phyloP scores from a whole-genome alignment of 2,888 invertebrate species.

The Rhamphomyia laevipes region DNA sequence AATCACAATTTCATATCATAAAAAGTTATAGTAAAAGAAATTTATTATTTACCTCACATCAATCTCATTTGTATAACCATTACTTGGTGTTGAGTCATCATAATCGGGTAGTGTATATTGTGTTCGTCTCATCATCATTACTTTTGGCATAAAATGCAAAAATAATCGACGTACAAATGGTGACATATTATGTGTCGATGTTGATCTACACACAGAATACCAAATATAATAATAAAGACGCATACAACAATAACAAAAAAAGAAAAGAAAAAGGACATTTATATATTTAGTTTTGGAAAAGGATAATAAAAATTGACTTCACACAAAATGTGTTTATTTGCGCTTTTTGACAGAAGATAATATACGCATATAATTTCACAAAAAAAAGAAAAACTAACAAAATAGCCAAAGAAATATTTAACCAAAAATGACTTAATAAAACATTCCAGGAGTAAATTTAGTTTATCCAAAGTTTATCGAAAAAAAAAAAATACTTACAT shows the following conservation, averaged over 20 bases:
- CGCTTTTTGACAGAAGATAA: too few relatives aligned
- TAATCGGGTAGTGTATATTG: slow-evolving; percentile 76
- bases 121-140: slow-evolving; percentile 83
- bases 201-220: slow-evolving; percentile 48
- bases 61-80: slow-evolving; percentile 70
- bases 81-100: slow-evolving; percentile 66
- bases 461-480: too few relatives aligned
- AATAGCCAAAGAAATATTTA: too few relatives aligned
- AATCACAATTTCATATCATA: too few relatives aligned
- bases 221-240: slow-evolving; percentile 13
- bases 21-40: neutral
- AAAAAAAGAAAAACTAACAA: too few relatives aligned
- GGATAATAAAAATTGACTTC: too few relatives aligned
- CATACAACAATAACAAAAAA: neutral
- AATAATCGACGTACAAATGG: slow-evolving; percentile 80
- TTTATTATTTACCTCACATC: slow-evolving; percentile 55
- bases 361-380: too few relatives aligned
- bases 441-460: too few relatives aligned
- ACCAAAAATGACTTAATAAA: too few relatives aligned
- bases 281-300: too few relatives aligned
- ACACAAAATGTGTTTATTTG: too few relatives aligned
- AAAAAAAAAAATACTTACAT: too few relatives aligned
- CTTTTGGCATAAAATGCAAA: slow-evolving; percentile 82
- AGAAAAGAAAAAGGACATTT: neutral
- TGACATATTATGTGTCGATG: slow-evolving; percentile 89